These are phyloP conservation scores for Nasalis larvatus DNA, from an alignment of 2,113 vertebrate genomes.

Conservation along the genomic window DNA sequence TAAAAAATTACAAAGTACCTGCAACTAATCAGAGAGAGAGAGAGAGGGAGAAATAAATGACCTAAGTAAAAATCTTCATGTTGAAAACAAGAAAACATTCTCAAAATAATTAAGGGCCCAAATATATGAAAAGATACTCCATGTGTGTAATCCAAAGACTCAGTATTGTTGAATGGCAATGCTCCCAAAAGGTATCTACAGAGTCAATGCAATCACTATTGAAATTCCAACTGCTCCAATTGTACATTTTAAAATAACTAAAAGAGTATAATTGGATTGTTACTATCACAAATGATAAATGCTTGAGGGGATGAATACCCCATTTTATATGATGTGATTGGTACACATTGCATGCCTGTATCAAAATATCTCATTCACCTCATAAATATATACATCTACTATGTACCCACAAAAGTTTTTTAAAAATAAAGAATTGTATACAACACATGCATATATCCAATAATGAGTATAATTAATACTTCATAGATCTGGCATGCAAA, in stretches of 20 bases:
- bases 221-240: background rate
- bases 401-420: too few relatives aligned
- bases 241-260: too few relatives aligned
- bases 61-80: background rate
- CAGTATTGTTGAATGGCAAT: background rate
- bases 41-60: background rate
- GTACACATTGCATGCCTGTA: too few relatives aligned
- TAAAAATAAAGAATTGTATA: background rate
- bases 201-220: background rate
- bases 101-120: background rate
- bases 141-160: background rate
- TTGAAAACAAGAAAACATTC: background rate
- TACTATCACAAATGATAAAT: too few relatives aligned
- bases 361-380: too few relatives aligned
- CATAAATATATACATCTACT: too few relatives aligned
- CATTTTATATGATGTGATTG: too few relatives aligned
- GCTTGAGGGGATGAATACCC: too few relatives aligned
- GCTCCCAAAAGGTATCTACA: background rate
- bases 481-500: background rate
- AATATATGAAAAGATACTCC: background rate
- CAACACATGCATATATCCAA: background rate
- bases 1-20: background rate
- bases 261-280: too few relatives aligned
- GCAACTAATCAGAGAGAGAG: too few relatives aligned
- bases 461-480: background rate